Evolutionary conservation across 2,888 invertebrate species (phyloP).

Genomic region (Emesis furor): DNA sequence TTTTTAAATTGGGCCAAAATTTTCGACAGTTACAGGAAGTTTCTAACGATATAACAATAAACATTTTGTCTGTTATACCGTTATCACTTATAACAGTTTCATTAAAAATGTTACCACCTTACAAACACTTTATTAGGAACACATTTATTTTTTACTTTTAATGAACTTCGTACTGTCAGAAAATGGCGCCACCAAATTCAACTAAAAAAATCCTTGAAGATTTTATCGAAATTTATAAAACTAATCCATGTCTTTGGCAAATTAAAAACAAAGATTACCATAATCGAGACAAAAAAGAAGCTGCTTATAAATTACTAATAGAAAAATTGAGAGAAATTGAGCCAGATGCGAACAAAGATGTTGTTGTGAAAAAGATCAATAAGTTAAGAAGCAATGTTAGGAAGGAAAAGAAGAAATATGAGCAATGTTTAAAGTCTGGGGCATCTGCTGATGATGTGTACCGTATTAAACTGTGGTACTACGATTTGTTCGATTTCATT

Average conservation of each 20-base stretch:
- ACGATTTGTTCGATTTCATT: constrained; percentile 62
- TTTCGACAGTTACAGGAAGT: too few species aligned
- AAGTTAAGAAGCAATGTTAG: constrained; percentile 57
- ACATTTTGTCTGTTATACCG: too few species aligned
- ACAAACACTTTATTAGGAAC: too few species aligned
- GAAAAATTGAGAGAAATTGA: constrained; percentile 59
- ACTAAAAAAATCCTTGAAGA: neutral
- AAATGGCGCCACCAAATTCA: neutral
- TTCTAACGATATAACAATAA: too few species aligned
- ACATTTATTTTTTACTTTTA: too few species aligned
- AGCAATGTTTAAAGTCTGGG: constrained; percentile 60
- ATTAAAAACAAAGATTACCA: constrained; percentile 66
- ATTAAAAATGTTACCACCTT: too few species aligned
- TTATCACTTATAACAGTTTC: too few species aligned
- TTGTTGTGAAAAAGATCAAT: constrained; percentile 53
- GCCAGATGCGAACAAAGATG: constrained; percentile 45
- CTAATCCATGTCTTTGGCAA: constrained; percentile 58
- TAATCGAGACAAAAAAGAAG: constrained; percentile 61
- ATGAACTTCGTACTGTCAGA: too few species aligned
- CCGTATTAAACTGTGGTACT: constrained; percentile 60
- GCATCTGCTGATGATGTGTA: constrained; percentile 60
- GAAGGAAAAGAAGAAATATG: constrained; percentile 62
- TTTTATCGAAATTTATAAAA: constrained; percentile 65
- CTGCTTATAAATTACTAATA: constrained; percentile 60
- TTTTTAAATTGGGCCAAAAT: too few species aligned